phyloP scores from a whole-genome alignment of 2,888 invertebrate species.

The Amphipyra tragopoginis region DNA sequence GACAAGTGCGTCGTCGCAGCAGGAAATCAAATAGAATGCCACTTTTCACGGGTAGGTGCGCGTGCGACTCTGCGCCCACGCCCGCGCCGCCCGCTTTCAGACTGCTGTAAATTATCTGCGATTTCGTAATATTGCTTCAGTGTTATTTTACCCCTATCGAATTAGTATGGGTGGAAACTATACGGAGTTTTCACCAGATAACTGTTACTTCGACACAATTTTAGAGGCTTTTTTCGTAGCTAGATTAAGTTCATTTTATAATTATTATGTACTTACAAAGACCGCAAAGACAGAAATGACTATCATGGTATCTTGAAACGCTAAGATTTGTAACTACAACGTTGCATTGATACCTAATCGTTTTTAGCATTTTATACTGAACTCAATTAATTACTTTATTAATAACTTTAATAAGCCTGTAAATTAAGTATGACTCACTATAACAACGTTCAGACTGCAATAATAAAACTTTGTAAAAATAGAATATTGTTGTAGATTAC shows the following conservation, averaged over 20 bases:
- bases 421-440: too few relatives aligned
- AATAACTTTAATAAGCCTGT: too few relatives aligned
- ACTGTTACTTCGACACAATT: too few relatives aligned
- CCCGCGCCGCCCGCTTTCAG: conserved; percentile 50
- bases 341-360: too few relatives aligned
- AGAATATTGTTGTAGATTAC: conserved; percentile 11
- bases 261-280: too few relatives aligned
- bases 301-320: too few relatives aligned
- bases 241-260: too few relatives aligned
- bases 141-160: conserved; percentile 46
- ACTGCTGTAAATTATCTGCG: conserved; percentile 21
- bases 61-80: conserved; percentile 32
- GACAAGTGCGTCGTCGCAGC: conserved; percentile 31
- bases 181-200: conserved; percentile 11
- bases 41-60: conserved; percentile 60
- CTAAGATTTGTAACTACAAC: too few relatives aligned
- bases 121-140: conserved; percentile 40
- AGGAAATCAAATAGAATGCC: conserved; percentile 53
- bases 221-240: too few relatives aligned
- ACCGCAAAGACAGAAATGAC: too few relatives aligned
- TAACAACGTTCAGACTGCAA: not conserved
- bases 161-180: conserved; percentile 6
- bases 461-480: conserved; percentile 12
- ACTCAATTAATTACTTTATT: too few relatives aligned
- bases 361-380: too few relatives aligned